These are phyloP conservation scores for Ditula angustiorana DNA, from an alignment of 2,888 invertebrate genomes.

Conservation along the genomic window DNA sequence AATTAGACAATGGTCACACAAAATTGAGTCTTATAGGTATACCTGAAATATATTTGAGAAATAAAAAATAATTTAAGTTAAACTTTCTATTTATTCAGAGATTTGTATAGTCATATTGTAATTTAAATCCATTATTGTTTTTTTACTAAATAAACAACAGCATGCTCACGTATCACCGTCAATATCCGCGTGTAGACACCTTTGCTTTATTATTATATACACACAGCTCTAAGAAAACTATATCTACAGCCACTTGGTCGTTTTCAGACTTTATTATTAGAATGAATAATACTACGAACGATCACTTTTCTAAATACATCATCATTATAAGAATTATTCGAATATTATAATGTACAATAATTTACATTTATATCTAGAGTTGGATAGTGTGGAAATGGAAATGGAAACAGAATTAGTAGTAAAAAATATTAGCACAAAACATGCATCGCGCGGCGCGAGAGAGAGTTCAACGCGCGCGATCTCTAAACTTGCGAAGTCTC, in stretches of 20 bases:
- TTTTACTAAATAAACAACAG: conserved; percentile 77
- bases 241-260: conserved; percentile 82
- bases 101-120: conserved; percentile 63
- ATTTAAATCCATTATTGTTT: conserved; percentile 63
- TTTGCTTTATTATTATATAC: conserved; percentile 68
- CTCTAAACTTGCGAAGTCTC: conserved; percentile 33
- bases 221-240: conserved; percentile 65
- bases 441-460: conserved; percentile 44
- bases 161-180: conserved; percentile 64
- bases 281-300: conserved; percentile 56
- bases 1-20: too few relatives aligned
- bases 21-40: too few relatives aligned
- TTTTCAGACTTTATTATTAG: conserved; percentile 80
- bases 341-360: conserved; percentile 54
- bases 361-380: conserved; percentile 45
- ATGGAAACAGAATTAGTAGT: conserved; percentile 26
- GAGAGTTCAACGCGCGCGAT: conserved; percentile 57
- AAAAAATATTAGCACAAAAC: conserved; percentile 42
- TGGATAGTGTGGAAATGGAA: too few relatives aligned
- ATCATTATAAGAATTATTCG: conserved; percentile 50
- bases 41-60: too few relatives aligned
- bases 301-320: conserved; percentile 58
- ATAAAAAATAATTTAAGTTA: conserved; percentile 60
- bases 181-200: conserved; percentile 72
- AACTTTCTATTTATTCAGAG: conserved; percentile 77